phyloP scores from a whole-genome alignment of 2,113 vertebrate genomes.

The Nematolebias whitei region DNA sequence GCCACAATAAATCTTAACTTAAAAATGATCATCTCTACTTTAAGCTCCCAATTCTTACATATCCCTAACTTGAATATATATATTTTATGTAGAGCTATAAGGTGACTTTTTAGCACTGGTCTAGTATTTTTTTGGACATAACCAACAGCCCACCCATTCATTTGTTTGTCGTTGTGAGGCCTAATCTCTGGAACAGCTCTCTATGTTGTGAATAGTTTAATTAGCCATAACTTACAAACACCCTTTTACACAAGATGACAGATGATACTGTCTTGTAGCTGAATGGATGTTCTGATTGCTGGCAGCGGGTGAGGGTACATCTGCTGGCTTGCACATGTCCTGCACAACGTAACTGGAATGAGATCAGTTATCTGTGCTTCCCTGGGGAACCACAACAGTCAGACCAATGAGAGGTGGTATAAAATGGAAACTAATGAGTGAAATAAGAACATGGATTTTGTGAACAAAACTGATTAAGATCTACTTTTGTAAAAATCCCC shows the following conservation, averaged over 20 bases:
- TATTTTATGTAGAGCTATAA: neutral
- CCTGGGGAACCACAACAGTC: neutral
- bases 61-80: neutral
- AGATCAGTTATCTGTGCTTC: constrained; percentile 38
- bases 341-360: constrained; percentile 14
- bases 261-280: constrained; percentile 69
- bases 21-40: no score
- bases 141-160: constrained; percentile 15
- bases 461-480: constrained; percentile 5
- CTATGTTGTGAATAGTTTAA: constrained; percentile 71
- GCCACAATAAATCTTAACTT: no score
- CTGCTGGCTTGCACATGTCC: constrained; percentile 37
- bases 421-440: neutral
- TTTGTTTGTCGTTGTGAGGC: constrained; percentile 50
- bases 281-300: constrained; percentile 56
- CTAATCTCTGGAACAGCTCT: constrained; percentile 48
- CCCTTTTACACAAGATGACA: constrained; percentile 65
- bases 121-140: neutral
- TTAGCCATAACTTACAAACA: constrained; percentile 70
- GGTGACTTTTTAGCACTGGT: no score
- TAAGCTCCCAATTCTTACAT: no score
- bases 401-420: neutral
- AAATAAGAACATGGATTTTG: neutral
- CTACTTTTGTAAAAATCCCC: constrained; percentile 12
- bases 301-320: constrained; percentile 36